Percentiles rank a stretch among this genome's conserved stretches.
Evolutionary conservation across 1,140 invertebrate genomes (phyloP).

Genomic region (Colletes latitarsis): DNA sequence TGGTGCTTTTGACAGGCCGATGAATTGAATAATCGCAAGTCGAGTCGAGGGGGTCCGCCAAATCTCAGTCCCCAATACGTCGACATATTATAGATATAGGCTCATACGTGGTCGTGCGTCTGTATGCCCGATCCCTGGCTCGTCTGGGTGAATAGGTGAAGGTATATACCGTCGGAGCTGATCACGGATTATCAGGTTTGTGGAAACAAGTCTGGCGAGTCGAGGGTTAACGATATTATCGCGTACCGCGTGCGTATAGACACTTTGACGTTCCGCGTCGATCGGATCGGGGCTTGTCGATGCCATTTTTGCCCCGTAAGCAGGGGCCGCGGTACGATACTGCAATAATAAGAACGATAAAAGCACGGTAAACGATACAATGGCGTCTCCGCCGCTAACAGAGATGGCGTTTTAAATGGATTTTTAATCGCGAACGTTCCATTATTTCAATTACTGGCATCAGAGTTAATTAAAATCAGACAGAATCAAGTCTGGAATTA

Average conservation of each 20-base stretch:
- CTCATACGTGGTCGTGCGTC: background rate
- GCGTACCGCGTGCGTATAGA: constrained; percentile 26
- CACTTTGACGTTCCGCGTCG: constrained; percentile 45
- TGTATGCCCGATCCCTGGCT: background rate
- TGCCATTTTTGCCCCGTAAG: constrained; percentile 2
- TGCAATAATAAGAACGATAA: constrained; percentile 12
- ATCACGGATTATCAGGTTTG: constrained; percentile 61
- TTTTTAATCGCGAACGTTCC: background rate
- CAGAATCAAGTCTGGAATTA: no score
- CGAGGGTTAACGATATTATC: constrained; percentile 57
- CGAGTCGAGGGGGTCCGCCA: constrained; percentile 78
- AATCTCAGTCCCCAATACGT: constrained; percentile 80
- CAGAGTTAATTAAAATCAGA: background rate
- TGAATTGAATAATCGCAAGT: constrained; percentile 83
- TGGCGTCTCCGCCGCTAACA: no score
- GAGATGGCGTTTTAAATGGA: no score
- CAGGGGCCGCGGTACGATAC: background rate
- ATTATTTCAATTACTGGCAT: background rate
- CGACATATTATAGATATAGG: constrained; percentile 52
- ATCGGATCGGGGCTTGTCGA: constrained; percentile 20
- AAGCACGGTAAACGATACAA: background rate
- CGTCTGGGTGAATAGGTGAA: constrained; percentile 33
- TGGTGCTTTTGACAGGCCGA: constrained; percentile 82
- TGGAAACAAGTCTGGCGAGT: constrained; percentile 52
- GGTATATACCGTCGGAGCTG: constrained; percentile 36